These are phyloP conservation scores for Leptatherina wallacei DNA, from an alignment of 2,797 vertebrate species.

Conservation along the genomic window DNA sequence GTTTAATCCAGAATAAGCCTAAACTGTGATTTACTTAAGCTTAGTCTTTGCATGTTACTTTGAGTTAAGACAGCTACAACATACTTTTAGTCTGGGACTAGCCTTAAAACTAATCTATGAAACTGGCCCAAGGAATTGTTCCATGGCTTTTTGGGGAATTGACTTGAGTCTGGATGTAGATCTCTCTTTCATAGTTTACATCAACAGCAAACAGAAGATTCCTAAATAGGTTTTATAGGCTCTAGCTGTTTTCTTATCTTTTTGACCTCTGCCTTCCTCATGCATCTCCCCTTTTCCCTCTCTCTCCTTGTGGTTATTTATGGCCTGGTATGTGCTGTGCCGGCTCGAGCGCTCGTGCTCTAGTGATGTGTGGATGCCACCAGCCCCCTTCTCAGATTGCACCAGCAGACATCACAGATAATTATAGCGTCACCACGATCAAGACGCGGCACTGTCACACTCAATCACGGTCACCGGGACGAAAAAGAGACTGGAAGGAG, in stretches of 20 bases:
- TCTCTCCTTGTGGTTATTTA: slow-evolving; percentile 75
- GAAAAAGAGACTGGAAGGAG: slow-evolving; percentile 41
- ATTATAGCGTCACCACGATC: slow-evolving; percentile 77
- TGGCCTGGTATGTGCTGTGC: slow-evolving; percentile 76
- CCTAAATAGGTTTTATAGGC: slow-evolving; percentile 1
- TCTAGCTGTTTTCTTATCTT: slow-evolving; percentile 20
- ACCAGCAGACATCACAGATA: slow-evolving; percentile 80
- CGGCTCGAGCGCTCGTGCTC: slow-evolving; percentile 61
- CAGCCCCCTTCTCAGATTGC: slow-evolving; percentile 76
- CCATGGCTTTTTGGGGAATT: too few species aligned
- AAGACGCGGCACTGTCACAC: slow-evolving; percentile 70
- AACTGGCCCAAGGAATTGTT: too few species aligned
- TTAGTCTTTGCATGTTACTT: too few species aligned
- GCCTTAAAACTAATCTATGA: too few species aligned
- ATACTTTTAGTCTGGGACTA: too few species aligned
- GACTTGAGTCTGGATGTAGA: too few species aligned
- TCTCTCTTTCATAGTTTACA: neutral
- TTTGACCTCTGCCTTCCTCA: slow-evolving; percentile 43
- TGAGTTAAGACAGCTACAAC: too few species aligned
- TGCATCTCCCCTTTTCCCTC: slow-evolving; percentile 30
- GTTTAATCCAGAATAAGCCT: too few species aligned
- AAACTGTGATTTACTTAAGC: too few species aligned
- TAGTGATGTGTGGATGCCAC: slow-evolving; percentile 66
- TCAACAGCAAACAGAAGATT: neutral
- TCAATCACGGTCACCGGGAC: slow-evolving; percentile 65